A percentile compares a stretch with the other conserved stretches of the same genome.
phyloP scores from a whole-genome alignment of 2,888 invertebrate genomes.

The Drosophila cracens region DNA sequence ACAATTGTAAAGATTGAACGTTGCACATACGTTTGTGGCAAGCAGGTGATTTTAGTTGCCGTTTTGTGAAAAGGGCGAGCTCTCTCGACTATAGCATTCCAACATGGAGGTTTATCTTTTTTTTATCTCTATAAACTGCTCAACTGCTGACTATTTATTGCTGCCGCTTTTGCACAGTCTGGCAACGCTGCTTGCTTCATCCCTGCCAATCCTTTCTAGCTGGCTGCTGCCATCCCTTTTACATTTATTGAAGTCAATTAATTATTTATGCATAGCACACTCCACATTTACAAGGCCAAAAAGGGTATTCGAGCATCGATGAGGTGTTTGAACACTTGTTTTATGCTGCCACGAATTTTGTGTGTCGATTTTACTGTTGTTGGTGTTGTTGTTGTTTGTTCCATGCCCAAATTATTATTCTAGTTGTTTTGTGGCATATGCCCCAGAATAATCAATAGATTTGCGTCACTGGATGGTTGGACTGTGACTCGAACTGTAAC shows the following conservation, averaged over 20 bases:
- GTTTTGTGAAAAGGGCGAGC: not conserved
- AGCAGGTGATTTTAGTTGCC: not conserved
- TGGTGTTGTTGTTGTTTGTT: constrained; percentile 23
- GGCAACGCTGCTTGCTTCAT: not conserved
- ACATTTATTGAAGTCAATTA: not conserved
- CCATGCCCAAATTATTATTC: constrained; percentile 29
- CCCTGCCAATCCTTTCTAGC: not conserved
- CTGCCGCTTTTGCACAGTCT: not conserved
- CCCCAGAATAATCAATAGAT: constrained; percentile 71
- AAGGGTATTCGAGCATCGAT: constrained; percentile 13
- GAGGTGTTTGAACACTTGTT: constrained; percentile 25
- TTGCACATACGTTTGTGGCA: not conserved
- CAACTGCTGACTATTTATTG: not conserved
- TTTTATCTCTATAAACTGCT: not conserved
- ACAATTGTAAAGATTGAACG: not conserved
- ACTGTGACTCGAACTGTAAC: not conserved
- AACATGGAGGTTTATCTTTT: not conserved
- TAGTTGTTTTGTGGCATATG: constrained; percentile 52
- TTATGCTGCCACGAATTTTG: constrained; percentile 36
- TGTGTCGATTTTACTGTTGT: constrained; percentile 23
- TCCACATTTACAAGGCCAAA: not conserved
- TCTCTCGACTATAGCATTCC: not conserved
- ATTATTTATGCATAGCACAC: not conserved
- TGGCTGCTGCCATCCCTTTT: not conserved
- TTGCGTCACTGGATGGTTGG: constrained; percentile 69